A percentile compares a stretch with the other conserved stretches of the same genome.
phyloP scores from a whole-genome alignment of 2,113 vertebrate species.

The Oreotragus oreotragus region DNA sequence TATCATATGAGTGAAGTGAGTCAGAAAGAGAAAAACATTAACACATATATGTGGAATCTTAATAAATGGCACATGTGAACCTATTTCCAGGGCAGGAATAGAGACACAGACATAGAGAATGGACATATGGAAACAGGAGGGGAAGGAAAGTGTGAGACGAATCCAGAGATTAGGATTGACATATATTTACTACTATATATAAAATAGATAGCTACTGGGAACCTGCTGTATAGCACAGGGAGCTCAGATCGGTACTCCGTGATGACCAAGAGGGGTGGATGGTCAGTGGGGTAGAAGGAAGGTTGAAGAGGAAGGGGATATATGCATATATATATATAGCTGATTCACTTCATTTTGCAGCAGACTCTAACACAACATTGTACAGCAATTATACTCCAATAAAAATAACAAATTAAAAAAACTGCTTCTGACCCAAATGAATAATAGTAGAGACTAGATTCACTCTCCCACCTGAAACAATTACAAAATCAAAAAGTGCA shows the following conservation, averaged over 20 bases:
- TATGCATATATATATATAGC: not conserved
- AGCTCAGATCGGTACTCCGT: fast-evolving
- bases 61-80: not conserved
- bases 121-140: not conserved
- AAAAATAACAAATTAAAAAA: not conserved
- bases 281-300: not conserved
- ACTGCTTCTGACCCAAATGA: not conserved
- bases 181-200: not conserved
- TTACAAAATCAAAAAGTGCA: not conserved
- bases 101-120: not conserved
- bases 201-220: not conserved
- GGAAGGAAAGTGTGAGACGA: not conserved
- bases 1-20: not conserved
- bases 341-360: not conserved
- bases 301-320: not conserved
- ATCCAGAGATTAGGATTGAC: not conserved
- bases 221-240: not conserved
- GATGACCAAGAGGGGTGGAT: not conserved
- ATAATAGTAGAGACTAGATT: not conserved
- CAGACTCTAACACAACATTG: not conserved
- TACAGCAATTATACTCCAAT: not conserved
- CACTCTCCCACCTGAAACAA: not conserved
- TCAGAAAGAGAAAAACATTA: not conserved
- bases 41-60: not conserved
- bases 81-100: not conserved